Conservation (phyloP, 2,113 vertebrate species). For the Salminus brasiliensis region DNA sequence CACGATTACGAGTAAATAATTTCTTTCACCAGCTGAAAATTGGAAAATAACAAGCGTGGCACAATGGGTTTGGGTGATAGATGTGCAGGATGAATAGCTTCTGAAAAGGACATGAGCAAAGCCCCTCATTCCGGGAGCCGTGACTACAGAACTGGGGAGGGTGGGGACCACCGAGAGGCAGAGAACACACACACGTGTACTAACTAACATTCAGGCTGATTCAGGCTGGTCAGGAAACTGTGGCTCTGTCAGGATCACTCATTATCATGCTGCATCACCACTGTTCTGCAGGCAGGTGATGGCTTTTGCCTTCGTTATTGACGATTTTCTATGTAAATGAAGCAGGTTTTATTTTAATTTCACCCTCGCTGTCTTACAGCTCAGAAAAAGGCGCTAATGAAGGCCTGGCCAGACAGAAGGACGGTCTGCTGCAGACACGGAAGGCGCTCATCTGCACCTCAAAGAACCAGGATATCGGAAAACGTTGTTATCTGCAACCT, state of each 20-base stretch:
- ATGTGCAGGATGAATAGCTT: conserved; percentile 55
- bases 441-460: conserved; percentile 28
- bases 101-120: conserved; percentile 42
- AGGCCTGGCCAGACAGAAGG: background rate
- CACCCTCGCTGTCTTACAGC: conserved; percentile 16
- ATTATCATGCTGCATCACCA: too few relatives aligned
- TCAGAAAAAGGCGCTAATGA: background rate
- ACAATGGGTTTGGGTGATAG: conserved; percentile 55
- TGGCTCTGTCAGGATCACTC: background rate
- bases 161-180: too few relatives aligned
- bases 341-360: conserved; percentile 33
- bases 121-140: conserved; percentile 22
- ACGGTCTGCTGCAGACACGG: background rate
- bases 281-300: too few relatives aligned
- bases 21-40: conserved; percentile 57
- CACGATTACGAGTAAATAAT: conserved; percentile 59
- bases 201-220: too few relatives aligned
- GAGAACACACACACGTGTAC: background rate
- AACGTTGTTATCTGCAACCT: conserved; percentile 23
- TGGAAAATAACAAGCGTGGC: conserved; percentile 62
- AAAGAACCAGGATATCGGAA: background rate
- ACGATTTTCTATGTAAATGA: background rate
- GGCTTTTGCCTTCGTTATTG: background rate
- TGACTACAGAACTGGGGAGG: background rate
- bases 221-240: background rate